Conservation (phyloP, 1,140 invertebrate genomes). For the Calephelis virginiensis region DNA sequence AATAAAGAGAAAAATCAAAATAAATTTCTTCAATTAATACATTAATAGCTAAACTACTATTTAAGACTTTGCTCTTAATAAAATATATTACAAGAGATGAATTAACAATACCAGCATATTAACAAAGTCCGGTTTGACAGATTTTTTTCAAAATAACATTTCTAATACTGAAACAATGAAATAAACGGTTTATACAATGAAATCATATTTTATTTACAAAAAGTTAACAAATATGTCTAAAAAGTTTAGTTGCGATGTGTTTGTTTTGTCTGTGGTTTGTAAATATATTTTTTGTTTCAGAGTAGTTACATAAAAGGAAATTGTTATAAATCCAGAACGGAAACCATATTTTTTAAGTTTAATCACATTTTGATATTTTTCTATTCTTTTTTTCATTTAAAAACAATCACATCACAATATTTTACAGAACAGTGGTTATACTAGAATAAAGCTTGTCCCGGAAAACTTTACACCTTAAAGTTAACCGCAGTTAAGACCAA, state of each 20-base stretch:
- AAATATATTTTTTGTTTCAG: not conserved
- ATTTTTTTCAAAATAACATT: conserved; percentile 35
- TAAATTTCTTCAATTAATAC: conserved; percentile 76
- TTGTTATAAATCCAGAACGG: not conserved
- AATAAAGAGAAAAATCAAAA: conserved; percentile 75
- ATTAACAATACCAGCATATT: conserved; percentile 61
- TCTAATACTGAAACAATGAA: conserved; percentile 68
- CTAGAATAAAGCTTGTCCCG: conserved; percentile 72
- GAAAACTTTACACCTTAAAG: conserved; percentile 59
- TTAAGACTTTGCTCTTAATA: conserved; percentile 75
- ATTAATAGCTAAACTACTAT: conserved; percentile 75
- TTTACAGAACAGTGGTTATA: conserved; percentile 48
- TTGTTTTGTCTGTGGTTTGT: conserved; percentile 32
- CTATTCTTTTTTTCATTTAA: conserved; percentile 13
- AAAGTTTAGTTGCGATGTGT: conserved; percentile 43
- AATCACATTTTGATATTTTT: not conserved
- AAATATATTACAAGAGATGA: conserved; percentile 74
- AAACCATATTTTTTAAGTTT: conserved; percentile 15
- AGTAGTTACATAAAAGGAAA: not conserved
- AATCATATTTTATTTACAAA: conserved; percentile 68
- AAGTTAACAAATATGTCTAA: conserved; percentile 62
- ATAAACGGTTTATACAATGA: conserved; percentile 65
- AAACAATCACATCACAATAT: conserved; percentile 46
- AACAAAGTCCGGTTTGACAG: conserved; percentile 57
- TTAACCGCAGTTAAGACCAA: conserved; percentile 58